These are phyloP conservation scores for Pseudorhiza aurosa DNA, from an alignment of 30 jellyfish, hydroid and myxozoan species.

Conservation along the genomic window DNA sequence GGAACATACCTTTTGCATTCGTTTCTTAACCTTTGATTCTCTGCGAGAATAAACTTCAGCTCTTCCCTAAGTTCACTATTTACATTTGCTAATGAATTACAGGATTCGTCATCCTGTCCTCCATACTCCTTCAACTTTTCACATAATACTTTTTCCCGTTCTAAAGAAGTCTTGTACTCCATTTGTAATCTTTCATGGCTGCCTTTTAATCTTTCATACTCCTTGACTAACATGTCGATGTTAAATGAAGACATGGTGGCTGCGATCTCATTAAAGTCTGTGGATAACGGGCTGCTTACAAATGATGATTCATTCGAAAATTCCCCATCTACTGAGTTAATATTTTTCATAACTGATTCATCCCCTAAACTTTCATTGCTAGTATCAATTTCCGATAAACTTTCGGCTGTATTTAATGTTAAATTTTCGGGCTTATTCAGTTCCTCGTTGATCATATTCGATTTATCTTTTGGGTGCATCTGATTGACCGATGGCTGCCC, in stretches of 20 bases:
- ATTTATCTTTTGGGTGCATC: not conserved
- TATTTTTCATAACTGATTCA: too few relatives aligned
- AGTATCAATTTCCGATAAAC: not conserved
- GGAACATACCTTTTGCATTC: slow-evolving; percentile 54
- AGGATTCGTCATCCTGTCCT: slow-evolving; percentile 69
- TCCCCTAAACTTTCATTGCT: not conserved
- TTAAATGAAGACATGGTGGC: slow-evolving; percentile 3
- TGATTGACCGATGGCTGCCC: not conserved
- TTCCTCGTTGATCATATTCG: not conserved
- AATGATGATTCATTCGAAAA: slow-evolving; percentile 51
- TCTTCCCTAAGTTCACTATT: slow-evolving; percentile 53
- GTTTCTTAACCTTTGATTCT: slow-evolving; percentile 4
- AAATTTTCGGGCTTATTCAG: not conserved
- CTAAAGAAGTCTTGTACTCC: slow-evolving; percentile 45
- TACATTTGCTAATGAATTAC: slow-evolving; percentile 36
- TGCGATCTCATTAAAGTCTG: not conserved
- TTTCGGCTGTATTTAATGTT: not conserved
- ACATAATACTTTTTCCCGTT: slow-evolving; percentile 51
- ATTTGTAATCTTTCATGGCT: slow-evolving; percentile 37
- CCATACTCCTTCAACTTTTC: slow-evolving; percentile 41
- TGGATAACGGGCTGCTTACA: slow-evolving; percentile 27
- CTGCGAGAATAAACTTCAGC: slow-evolving; percentile 47
- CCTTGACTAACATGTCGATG: slow-evolving; percentile 3
- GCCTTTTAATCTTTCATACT: slow-evolving; percentile 32
- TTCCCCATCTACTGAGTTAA: not conserved